These are phyloP conservation scores for Ascaphus truei DNA, from an alignment of 2,113 vertebrate genomes.

Conservation along the genomic window DNA sequence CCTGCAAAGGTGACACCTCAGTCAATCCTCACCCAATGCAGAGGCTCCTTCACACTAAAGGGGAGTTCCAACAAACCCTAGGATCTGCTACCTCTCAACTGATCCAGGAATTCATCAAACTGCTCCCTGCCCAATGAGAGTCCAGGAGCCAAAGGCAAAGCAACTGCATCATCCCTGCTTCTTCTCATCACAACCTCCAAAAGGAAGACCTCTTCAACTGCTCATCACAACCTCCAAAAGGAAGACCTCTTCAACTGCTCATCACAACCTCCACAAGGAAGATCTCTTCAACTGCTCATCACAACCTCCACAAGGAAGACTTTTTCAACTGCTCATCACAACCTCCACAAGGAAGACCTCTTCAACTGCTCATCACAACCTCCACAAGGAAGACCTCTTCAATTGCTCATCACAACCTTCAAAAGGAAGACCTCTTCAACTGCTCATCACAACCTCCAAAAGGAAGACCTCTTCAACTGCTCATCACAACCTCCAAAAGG, in stretches of 20 bases:
- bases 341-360: no score
- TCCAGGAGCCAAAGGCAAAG: conserved; percentile 4
- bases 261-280: no score
- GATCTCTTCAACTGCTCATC: conserved; percentile 19
- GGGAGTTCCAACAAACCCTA: conserved; percentile 24
- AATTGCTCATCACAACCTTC: conserved; percentile 7
- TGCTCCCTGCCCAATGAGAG: conserved; percentile 24
- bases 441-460: no score
- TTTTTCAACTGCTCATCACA: no score
- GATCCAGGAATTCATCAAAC: conserved; percentile 32
- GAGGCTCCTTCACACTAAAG: conserved; percentile 17
- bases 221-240: conserved; percentile 10
- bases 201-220: conserved; percentile 5
- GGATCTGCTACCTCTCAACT: conserved; percentile 35
- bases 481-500: conserved; percentile 11
- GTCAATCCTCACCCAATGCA: conserved; percentile 30
- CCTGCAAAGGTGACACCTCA: conserved; percentile 28
- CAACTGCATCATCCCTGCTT: conserved; percentile 24
- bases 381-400: conserved; percentile 5
- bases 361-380: conserved; percentile 6
- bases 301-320: conserved; percentile 1
- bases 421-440: conserved; percentile 4
- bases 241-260: conserved; percentile 2
- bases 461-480: conserved; percentile 8
- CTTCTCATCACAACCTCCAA: conserved; percentile 12